These are phyloP conservation scores for Tenebrio molitor DNA, from an alignment of 1,140 invertebrate species.

Conservation along the genomic window DNA sequence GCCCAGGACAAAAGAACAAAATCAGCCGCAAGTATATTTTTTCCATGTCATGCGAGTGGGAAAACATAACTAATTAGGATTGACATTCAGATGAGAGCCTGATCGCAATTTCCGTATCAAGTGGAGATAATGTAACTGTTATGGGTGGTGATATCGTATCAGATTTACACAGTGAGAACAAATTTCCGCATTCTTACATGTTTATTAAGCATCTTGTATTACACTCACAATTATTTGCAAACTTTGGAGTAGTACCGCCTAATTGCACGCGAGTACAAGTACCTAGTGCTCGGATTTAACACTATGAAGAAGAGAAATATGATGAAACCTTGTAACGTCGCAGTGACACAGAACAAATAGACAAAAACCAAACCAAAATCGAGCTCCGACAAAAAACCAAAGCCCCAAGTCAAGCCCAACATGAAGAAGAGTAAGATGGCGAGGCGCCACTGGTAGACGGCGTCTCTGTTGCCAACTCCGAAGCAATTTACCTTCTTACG, in stretches of 20 bases:
- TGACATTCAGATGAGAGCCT: no score
- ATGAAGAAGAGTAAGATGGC: constrained; percentile 75
- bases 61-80: no score
- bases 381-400: constrained; percentile 72
- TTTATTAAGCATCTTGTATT: no score
- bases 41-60: no score
- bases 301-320: constrained; percentile 76
- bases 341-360: constrained; percentile 74
- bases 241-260: not conserved
- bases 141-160: no score
- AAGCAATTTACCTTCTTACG: constrained; percentile 66
- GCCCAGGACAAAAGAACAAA: no score
- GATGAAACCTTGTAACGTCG: constrained; percentile 75
- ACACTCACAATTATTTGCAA: not conserved
- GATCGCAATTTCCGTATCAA: no score
- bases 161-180: no score
- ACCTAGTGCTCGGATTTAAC: constrained; percentile 71
- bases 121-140: no score
- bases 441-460: constrained; percentile 72
- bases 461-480: constrained; percentile 57
- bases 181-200: no score
- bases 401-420: constrained; percentile 75
- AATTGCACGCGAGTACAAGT: constrained; percentile 62
- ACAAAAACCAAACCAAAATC: constrained; percentile 68
- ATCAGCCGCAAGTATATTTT: no score